These are phyloP conservation scores for Automeris io DNA, from an alignment of 2,888 invertebrate genomes.

Conservation along the genomic window DNA sequence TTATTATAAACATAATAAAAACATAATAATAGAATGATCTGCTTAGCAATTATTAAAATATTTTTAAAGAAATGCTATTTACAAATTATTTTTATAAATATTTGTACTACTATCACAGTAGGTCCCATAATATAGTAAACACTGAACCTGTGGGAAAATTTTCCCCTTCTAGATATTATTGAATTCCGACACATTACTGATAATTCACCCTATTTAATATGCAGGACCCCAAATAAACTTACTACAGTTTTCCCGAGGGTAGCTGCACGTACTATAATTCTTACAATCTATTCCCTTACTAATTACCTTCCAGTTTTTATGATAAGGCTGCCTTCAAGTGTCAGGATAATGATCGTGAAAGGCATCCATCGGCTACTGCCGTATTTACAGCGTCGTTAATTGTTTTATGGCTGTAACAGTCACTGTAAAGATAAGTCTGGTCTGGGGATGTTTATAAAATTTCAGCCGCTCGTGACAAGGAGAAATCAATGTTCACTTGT, in stretches of 20 bases:
- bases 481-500: conserved; percentile 2
- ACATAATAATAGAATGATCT: background rate
- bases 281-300: conserved; percentile 21
- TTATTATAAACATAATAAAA: conserved; percentile 1
- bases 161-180: conserved; percentile 18
- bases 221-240: conserved; percentile 12
- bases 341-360: conserved; percentile 28
- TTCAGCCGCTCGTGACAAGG: conserved; percentile 29
- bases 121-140: background rate
- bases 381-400: conserved; percentile 60
- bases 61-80: too few species aligned
- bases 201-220: conserved; percentile 17
- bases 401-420: conserved; percentile 58
- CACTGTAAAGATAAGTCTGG: conserved; percentile 57
- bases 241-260: conserved; percentile 40
- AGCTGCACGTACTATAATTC: conserved; percentile 36
- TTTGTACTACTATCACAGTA: too few species aligned
- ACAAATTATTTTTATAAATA: too few species aligned
- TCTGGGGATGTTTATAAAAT: conserved; percentile 53
- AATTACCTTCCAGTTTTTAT: conserved; percentile 23
- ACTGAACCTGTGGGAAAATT: conserved; percentile 20
- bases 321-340: conserved; percentile 43
- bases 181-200: conserved; percentile 24
- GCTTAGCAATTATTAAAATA: too few species aligned
- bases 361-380: conserved; percentile 46